These are phyloP conservation scores for Ypsolopha sequella DNA, from an alignment of 2,888 invertebrate genomes.

Conservation along the genomic window DNA sequence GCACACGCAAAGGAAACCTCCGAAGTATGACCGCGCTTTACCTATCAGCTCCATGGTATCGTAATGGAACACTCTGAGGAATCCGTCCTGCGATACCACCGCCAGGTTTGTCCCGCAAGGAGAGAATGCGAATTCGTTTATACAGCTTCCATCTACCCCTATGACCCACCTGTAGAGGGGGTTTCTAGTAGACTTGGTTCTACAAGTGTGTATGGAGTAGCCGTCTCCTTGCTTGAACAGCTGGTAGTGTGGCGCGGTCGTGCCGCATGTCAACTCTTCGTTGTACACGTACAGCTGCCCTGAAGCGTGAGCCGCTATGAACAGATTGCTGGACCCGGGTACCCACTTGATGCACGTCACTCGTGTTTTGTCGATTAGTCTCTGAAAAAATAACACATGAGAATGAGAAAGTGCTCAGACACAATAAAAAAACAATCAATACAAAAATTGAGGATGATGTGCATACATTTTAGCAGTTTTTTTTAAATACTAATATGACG, in stretches of 20 bases:
- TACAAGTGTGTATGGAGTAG: slow-evolving; percentile 94
- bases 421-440: no score
- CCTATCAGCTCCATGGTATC: slow-evolving; percentile 97
- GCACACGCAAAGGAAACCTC: slow-evolving; percentile 96
- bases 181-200: slow-evolving; percentile 96
- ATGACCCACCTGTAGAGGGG: slow-evolving; percentile 88
- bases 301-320: slow-evolving; percentile 94
- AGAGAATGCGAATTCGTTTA: slow-evolving; percentile 98
- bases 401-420: no score
- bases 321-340: slow-evolving; percentile 93
- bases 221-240: slow-evolving; percentile 95
- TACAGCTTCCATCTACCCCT: slow-evolving; percentile 83
- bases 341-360: slow-evolving; percentile 99
- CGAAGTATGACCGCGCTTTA: slow-evolving; percentile 96
- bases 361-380: slow-evolving; percentile 92
- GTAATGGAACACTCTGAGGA: slow-evolving; percentile 95
- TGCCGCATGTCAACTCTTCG: slow-evolving; percentile 92
- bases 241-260: slow-evolving; percentile 94
- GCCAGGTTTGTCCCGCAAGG: slow-evolving; percentile 95
- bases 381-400: slow-evolving; percentile 65
- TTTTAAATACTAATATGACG: no score
- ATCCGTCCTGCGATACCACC: slow-evolving; percentile 95
- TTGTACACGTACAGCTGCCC: slow-evolving; percentile 98
- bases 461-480: no score
- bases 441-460: no score